Percentiles rank a stretch among this genome's conserved stretches.
Evolutionary conservation across 2,113 vertebrate genomes (phyloP).

Genomic region (Buteo buteo): DNA sequence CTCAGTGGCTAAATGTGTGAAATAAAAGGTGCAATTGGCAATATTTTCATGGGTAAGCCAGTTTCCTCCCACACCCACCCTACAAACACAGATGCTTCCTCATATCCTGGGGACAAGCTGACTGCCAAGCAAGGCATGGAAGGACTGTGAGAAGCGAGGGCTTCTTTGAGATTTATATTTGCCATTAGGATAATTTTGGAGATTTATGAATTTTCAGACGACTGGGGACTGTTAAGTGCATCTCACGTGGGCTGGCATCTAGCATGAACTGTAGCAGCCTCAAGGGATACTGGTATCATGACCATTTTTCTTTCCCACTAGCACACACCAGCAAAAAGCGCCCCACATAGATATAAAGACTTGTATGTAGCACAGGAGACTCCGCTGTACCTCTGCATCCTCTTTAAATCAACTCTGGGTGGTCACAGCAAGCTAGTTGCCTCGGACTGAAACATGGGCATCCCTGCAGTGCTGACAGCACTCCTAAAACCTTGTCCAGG

Average conservation of each 20-base stretch:
- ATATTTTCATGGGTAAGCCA: conserved; percentile 5
- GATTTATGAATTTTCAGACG: not conserved
- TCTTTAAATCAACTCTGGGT: not conserved
- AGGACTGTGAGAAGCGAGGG: not conserved
- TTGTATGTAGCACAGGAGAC: not conserved
- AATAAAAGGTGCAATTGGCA: conserved; percentile 49
- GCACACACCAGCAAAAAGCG: not conserved
- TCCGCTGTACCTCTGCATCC: not conserved
- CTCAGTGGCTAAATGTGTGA: conserved; percentile 35
- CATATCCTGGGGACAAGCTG: not conserved
- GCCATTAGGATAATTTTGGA: not conserved
- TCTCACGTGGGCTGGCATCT: not conserved
- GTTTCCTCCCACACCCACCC: not conserved
- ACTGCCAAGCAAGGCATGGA: not conserved
- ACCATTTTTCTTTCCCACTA: not conserved
- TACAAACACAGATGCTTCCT: not conserved
- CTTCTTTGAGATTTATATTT: not conserved
- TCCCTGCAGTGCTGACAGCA: not conserved
- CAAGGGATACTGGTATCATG: not conserved
- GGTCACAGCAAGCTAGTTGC: not conserved
- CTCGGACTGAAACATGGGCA: not conserved
- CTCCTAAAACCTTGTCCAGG: not conserved
- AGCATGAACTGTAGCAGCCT: not conserved
- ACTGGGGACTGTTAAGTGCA: not conserved
- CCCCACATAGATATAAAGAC: not conserved